These are phyloP conservation scores for Catharus ustulatus DNA, from an alignment of 2,797 vertebrate genomes.

Conservation along the genomic window DNA sequence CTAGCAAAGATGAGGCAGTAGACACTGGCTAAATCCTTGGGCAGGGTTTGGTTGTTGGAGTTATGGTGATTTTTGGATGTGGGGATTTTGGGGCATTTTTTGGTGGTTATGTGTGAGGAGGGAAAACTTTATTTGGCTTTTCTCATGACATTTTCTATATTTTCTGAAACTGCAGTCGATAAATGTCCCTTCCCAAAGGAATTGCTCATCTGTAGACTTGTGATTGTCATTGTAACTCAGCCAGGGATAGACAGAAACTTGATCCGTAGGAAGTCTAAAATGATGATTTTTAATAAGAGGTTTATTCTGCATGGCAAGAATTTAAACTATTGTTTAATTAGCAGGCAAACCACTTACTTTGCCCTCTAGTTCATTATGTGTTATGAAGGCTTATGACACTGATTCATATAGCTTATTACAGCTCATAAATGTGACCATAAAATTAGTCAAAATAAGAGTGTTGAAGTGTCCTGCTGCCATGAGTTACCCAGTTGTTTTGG, in stretches of 20 bases:
- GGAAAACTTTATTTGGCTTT: neutral
- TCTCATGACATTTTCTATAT: neutral
- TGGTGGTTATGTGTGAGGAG: neutral
- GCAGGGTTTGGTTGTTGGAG: neutral
- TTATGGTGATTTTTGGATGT: neutral
- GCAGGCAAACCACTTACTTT: neutral
- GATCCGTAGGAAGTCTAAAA: neutral
- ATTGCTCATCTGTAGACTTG: neutral
- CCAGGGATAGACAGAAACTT: neutral
- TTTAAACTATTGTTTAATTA: neutral
- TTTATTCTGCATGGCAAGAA: constrained; percentile 5
- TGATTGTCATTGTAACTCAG: neutral
- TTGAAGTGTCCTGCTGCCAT: neutral
- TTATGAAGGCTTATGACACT: neutral
- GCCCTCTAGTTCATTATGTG: neutral
- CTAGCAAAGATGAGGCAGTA: neutral
- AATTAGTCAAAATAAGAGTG: constrained; percentile 1
- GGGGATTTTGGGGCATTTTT: neutral
- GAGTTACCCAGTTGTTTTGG: neutral
- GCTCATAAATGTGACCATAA: constrained; percentile 25
- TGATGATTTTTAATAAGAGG: neutral
- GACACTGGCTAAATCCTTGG: neutral
- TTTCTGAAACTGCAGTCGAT: neutral
- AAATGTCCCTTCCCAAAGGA: constrained; percentile 2
- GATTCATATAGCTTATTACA: constrained; percentile 1